Evolutionary conservation across 2,797 vertebrate species (phyloP).

Genomic region (Yasuhikotakia modesta): DNA sequence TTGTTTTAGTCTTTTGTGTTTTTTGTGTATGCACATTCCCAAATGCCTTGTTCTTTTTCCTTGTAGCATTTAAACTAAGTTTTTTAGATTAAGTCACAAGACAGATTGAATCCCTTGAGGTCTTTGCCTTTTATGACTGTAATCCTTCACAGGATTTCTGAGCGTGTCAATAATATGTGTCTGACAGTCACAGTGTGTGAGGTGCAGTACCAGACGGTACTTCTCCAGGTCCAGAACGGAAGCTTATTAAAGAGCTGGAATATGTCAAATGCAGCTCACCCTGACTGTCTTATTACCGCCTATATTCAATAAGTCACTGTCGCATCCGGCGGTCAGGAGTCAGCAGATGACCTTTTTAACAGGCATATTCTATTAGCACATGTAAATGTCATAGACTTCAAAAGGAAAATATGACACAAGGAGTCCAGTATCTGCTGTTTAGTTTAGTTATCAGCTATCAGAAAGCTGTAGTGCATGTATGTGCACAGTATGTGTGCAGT

Average conservation of each 20-base stretch:
- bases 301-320: constrained; percentile 42
- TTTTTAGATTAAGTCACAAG: constrained; percentile 19
- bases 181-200: constrained; percentile 20
- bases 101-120: constrained; percentile 30
- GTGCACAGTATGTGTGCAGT: too few species aligned
- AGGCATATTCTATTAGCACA: constrained; percentile 43
- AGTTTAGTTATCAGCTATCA: background rate
- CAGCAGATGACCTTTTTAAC: constrained; percentile 41
- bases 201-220: background rate
- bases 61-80: constrained; percentile 24
- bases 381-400: constrained; percentile 48
- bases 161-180: constrained; percentile 32
- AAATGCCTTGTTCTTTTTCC: background rate
- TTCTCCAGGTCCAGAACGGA: constrained; percentile 32
- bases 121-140: constrained; percentile 34
- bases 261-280: constrained; percentile 51
- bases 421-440: constrained; percentile 1
- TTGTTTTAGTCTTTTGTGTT: constrained; percentile 8
- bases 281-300: constrained; percentile 48
- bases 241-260: constrained; percentile 51
- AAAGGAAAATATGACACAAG: constrained; percentile 21
- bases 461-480: background rate
- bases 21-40: background rate
- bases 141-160: constrained; percentile 41
- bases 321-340: constrained; percentile 37